Base-by-base conservation (phyloP, 2,113 vertebrate genomes). In the Chamaetylas fuelleborni region DNA sequence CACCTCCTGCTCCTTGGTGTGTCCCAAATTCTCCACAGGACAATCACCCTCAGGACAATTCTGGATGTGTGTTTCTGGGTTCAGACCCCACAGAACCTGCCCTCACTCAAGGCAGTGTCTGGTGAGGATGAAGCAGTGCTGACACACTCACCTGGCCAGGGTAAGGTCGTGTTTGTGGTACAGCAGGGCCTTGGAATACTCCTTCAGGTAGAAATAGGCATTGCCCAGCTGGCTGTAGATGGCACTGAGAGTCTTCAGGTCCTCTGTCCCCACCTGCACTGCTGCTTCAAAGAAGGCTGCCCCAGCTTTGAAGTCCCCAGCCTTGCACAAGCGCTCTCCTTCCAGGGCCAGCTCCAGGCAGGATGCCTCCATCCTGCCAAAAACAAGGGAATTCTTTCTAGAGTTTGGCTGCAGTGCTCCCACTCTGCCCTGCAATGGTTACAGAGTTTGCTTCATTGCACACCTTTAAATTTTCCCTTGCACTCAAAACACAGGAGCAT, bases 161-260 rank as follows among this genome's bases (percentile, higher is more conserved):
- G 99, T 99, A 26, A 99, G 99, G 95, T 99, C 99, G 0, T 99
- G 99, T 8, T 97, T 98, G 83, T 99, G 99, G 97, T 99, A 99
- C 58, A 99, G 98, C 92, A 99, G 96, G 5, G 99, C 99, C 64
- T 99, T 99, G 48, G 98, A 97, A 4, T 99, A 99, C 95, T 99
- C 99, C 96, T 99, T 99, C 67, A 99, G 98, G 97, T 99, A 99
- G 97, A 99, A 99, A 96, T 99, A 99, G 51, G 99, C 99, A 4
- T 99, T 99, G 73, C 99, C 99, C 94, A 99, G 98, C 96, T 99
- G 99, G 96, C 99, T 99, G 97, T 99, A 99, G 97, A 99, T 99
- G 97, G 99, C 99, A 72, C 99, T 99, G 82, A 99, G 98, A 4
- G 99, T 99, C 98, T 99, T 99, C 93, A 99, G 97, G 95, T 99